Conservation (phyloP, 2,888 invertebrate species). For the Cylloceria caligata region DNA sequence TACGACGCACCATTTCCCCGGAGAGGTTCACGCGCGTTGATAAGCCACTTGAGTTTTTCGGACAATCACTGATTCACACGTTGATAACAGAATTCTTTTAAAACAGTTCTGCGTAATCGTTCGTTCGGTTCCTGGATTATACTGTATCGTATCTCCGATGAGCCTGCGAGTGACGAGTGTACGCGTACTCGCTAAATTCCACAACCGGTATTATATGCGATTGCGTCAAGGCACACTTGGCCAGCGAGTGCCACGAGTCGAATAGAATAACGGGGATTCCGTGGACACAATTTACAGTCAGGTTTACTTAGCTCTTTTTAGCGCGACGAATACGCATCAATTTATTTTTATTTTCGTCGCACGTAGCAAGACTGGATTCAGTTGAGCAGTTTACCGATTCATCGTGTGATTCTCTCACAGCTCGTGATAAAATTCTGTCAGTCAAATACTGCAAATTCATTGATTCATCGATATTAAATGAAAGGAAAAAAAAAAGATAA, state of each 20-base stretch:
- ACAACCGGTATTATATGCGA: conserved; percentile 46
- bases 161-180: not conserved
- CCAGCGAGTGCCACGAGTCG: not conserved
- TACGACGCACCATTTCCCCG: not conserved
- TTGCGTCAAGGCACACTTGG: conserved; percentile 17
- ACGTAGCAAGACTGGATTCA: no score
- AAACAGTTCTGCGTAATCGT: conserved; percentile 48
- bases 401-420: no score
- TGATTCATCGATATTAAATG: no score
- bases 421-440: no score
- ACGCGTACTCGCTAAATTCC: conserved; percentile 43
- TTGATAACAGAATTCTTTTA: conserved; percentile 54
- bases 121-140: conserved; percentile 2
- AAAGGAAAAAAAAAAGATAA: no score
- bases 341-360: no score
- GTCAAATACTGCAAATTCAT: no score
- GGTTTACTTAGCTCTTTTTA: no score
- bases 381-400: no score
- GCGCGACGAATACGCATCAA: no score
- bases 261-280: no score
- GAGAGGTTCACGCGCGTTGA: not conserved
- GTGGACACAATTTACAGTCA: no score
- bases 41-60: not conserved
- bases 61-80: conserved; percentile 29
- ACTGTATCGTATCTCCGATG: not conserved